Evolutionary conservation across 1,140 invertebrate species (phyloP), one percentile per base, ranked within the genome.

Genomic region (Coptotermes formosanus): DNA sequence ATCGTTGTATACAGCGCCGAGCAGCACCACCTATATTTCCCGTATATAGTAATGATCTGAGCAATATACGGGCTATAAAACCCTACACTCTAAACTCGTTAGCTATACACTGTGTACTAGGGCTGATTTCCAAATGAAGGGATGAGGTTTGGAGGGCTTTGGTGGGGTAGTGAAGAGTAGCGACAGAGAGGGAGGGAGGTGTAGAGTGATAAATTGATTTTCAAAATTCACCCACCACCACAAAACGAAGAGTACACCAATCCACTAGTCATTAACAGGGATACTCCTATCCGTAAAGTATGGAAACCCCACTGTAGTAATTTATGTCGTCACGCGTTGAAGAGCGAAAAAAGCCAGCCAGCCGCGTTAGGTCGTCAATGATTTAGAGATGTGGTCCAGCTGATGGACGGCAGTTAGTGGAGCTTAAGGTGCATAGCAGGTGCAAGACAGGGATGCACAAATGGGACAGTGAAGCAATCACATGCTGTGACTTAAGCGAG

Each of bases 201-300:
- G 30, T 45, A 52, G 45, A 75, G 85, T 86, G 85, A 86, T 86
- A 86, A 86, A 86, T 86, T 86, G 85, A 86, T 86, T 86, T 86
- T 86, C 85, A 86, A 86, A 86, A 86, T 82, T 86, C 85, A 86
- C 83, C 83, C 83, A 59, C 85, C 85, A 84, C 83, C 83, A 84
- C 44, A 86, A 86, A 86, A 86, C 85, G 85, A 86, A 82, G 59
- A 82, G 75, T 86, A 86, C 48, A 59, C 85, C 85, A 86, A 86
- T 86, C 85, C 85, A 86, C 75, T 86, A 69, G 38, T 82, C 83
- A 84, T 84, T 84, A 84, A 84, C 83, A 55, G 30, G 83, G 83
- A 84, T 52, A 84, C 44, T 84, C 83, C 45, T 84, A 16, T 45
- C 83, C 64, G 64, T 25, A 75, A 2, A 30, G 64, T 75, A 75